Base-by-base conservation (phyloP, 2,797 vertebrate species). In the Urophycis tenuis region DNA sequence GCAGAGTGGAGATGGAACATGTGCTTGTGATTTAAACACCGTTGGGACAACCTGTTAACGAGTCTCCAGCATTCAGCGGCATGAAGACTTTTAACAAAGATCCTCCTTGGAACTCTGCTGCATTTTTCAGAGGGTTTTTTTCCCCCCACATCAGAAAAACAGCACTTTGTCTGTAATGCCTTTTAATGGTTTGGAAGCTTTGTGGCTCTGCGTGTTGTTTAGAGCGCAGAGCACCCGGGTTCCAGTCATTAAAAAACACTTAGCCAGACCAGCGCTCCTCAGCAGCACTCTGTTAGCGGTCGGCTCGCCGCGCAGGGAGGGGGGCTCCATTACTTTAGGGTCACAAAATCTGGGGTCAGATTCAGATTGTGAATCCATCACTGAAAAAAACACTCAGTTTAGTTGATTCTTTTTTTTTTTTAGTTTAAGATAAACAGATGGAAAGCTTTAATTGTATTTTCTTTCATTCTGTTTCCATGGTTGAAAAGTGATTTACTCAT, bases 241-340 rank as follows among this genome's bases (percentile, higher is more conserved):
- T 67, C 60, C 60, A 67, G 60, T 67, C 60, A 67, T 67, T 67
- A 67, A 29, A 67, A 67, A 67, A 29, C 60, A 67, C 60, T 67
- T 29, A 67, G 60, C 60, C 3, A 67, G 60, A 67, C 25, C n/a
- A 2, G n/a, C 10, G 8, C 60, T 67, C 9, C 25, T 64, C 60
- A 64, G n/a, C 10, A 53, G 22, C 45, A 53, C 45, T 53, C 22
- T 53, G 45, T 53, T 53, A 53, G n/a, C 17, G 45, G 45, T 19
- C 45, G 19, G 45, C 45, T 5, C 19, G 5, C n/a, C 60, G 12
- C 25, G 11, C 60, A 25, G 60, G 60, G 25, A 25, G 29, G 10
- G n/a, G n/a, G 0, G 9, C 60, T 67, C 15, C 7, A 67, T 67
- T 67, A 29, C 60, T 67, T 25, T 11, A 12, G 60, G 60, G 60